Conservation (phyloP, 1,140 invertebrate genomes). For the Drosophila ogumai region DNA sequence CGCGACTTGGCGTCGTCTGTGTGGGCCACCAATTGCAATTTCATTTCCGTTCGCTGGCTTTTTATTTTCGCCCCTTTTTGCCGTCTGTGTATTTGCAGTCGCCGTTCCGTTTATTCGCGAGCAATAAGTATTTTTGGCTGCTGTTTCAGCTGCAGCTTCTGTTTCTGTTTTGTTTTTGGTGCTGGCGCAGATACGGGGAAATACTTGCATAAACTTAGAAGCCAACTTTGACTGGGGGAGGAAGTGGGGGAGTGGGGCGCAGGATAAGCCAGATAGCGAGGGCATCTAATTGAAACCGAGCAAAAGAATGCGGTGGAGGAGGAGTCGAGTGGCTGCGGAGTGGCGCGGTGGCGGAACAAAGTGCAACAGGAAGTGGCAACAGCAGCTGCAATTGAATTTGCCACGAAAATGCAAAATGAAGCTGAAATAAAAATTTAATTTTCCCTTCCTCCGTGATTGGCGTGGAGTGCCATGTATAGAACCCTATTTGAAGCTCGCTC, state of each 20-base stretch:
- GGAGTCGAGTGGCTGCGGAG: slow-evolving; percentile 1
- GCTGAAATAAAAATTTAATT: slow-evolving; percentile 56
- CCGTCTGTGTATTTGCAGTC: slow-evolving; percentile 39
- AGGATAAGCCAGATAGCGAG: slow-evolving; percentile 10
- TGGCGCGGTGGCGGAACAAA: slow-evolving; percentile 26
- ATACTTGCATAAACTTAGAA: slow-evolving; percentile 51
- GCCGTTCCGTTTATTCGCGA: slow-evolving; percentile 56
- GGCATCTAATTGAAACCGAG: slow-evolving; percentile 63
- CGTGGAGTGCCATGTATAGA: slow-evolving; percentile 5
- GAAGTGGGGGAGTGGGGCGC: neutral
- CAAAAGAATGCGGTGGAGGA: slow-evolving; percentile 15
- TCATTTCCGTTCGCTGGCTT: slow-evolving; percentile 73
- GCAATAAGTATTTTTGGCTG: slow-evolving; percentile 69
- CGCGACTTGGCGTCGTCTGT: slow-evolving; percentile 78
- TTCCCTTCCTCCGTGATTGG: slow-evolving; percentile 34
- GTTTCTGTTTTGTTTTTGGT: slow-evolving; percentile 22
- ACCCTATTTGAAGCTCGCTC: neutral
- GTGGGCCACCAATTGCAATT: slow-evolving; percentile 77
- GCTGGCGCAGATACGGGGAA: slow-evolving; percentile 45
- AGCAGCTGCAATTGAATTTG: slow-evolving; percentile 53
- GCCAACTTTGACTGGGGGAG: slow-evolving; percentile 3
- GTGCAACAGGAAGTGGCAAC: slow-evolving; percentile 51
- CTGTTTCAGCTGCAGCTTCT: slow-evolving; percentile 16
- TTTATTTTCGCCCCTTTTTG: slow-evolving; percentile 42
- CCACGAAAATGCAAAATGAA: slow-evolving; percentile 52